Evolutionary conservation across 2,797 vertebrate species (phyloP), one percentile per base, ranked within the genome.

Genomic region (Anomalospiza imberbis): DNA sequence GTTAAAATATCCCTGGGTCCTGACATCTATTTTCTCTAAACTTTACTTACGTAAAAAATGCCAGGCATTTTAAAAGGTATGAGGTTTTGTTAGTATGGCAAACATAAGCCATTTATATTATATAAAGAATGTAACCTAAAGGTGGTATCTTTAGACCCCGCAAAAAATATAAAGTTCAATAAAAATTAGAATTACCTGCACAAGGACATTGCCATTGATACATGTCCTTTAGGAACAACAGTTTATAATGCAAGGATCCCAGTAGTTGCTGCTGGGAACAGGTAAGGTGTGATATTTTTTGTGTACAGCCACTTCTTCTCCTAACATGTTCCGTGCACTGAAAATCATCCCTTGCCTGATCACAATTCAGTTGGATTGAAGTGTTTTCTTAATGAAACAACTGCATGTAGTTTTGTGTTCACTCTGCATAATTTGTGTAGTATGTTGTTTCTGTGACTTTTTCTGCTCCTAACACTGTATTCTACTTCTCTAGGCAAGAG

Each of bases 21-120:
- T 97, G 96, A 97, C 97, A 96, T 97, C 93, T 97, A 95, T 96
- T 96, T 97, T 90, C 85, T 95, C 85, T 96, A 95, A 97, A 91
- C 83, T 71, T 95, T 96, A 80, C 78, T 97, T 96, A 97, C 95
- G 74, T 91, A 94, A 97, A 97, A 97, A 96, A 95, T 71, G 44
- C 60, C 73, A 94, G 79, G 61, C 92, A 89, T 74, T 95, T 91
- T 68, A 68, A 84, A 95, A 79, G 73, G 93, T 91, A 81, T 81
- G 68, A 26, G 9, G 17, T 94, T 96, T 95, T 66, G 34, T 32
- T 75, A 40, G 44, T 28, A 45, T 47, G 75, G 21, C 50, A 91
- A 89, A 86, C 31, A 72, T 44, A 91, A 87, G 32, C 63, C n/a
- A 40, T 38, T 83, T 86, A 67, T 79, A 42, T 76, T 90, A 63